Evolutionary conservation across 1,140 invertebrate species (phyloP), one percentile per base, ranked within the genome.

Genomic region (Catajapyx aquilonaris): DNA sequence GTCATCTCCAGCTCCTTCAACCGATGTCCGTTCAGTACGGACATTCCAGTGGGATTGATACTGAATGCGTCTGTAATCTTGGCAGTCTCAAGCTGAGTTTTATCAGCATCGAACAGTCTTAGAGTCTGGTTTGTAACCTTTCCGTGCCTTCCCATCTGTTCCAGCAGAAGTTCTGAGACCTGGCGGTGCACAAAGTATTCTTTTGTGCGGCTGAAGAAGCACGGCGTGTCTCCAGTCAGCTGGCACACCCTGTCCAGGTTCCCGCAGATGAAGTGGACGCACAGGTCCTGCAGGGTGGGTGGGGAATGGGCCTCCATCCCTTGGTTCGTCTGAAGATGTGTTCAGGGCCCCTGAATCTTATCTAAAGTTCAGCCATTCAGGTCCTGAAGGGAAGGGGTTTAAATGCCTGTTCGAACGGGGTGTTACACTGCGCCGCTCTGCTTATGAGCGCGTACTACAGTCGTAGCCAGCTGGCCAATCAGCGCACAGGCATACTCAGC

Each of bases 251-350:
- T 57, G 34, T 61, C 52, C 28, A 78, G 58, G 53, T 77, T 74
- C 42, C 72, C 67, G 52, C 72, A 74, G 38, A 78, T 73, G 47
- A 65, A 71, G 41, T 76, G 69, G 7, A 78, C 58, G 51, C 74
- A 77, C 42, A 65, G 60, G 39, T 73, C 68, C 49, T 75, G 69
- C 25, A 79, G 60, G 40, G 65, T 61, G 48, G 49, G 53, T 13
- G 72, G 72, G 40, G 63, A 69, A 44, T 73, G 66, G 47, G n/a
- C n/a, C n/a, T n/a, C n/a, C n/a, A n/a, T n/a, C n/a, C n/a, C n/a
- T n/a, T n/a, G n/a, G n/a, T n/a, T n/a, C n/a, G n/a, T n/a, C n/a
- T n/a, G n/a, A n/a, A n/a, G n/a, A n/a, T n/a, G n/a, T n/a, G n/a
- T n/a, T n/a, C n/a, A n/a, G n/a, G n/a, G n/a, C n/a, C n/a, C n/a